Percentiles rank a stretch among this genome's conserved stretches.
Conservation (phyloP, 2,797 vertebrate species). For the Mus spretus region DNA sequence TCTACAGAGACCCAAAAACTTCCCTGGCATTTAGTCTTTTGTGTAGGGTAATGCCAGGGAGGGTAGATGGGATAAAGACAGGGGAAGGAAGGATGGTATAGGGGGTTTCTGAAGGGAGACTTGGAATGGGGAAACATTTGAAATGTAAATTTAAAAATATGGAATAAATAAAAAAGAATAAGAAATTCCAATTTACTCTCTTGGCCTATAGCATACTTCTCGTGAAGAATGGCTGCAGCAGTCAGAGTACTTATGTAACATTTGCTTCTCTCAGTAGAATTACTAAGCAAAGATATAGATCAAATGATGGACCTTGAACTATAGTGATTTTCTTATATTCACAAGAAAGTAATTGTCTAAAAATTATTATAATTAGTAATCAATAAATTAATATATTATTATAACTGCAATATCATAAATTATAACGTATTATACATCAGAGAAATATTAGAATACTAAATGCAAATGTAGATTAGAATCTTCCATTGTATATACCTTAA, state of each 20-base stretch:
- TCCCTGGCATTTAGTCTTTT: no score
- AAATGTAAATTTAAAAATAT: no score
- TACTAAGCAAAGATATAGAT: background rate
- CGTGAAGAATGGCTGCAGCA: no score
- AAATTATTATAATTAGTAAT: background rate
- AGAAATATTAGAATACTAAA: background rate
- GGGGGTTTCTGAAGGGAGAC: no score
- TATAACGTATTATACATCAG: background rate
- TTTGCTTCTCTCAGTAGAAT: no score
- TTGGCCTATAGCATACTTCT: background rate
- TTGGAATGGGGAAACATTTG: no score
- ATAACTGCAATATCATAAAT: background rate
- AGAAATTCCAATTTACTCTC: background rate
- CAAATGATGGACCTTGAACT: background rate
- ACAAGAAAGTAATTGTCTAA: background rate
- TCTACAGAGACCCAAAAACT: accelerated
- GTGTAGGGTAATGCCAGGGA: background rate
- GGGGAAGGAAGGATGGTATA: no score
- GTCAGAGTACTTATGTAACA: background rate
- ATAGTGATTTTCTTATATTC: background rate
- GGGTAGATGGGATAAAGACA: no score
- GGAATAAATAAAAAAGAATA: no score
- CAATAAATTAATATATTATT: background rate
- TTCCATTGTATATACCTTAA: background rate
- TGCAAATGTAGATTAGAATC: background rate